Percentiles rank a stretch among this genome's conserved stretches.
Conservation (phyloP, 2,888 invertebrate species). For the Dynastes hyllus region DNA sequence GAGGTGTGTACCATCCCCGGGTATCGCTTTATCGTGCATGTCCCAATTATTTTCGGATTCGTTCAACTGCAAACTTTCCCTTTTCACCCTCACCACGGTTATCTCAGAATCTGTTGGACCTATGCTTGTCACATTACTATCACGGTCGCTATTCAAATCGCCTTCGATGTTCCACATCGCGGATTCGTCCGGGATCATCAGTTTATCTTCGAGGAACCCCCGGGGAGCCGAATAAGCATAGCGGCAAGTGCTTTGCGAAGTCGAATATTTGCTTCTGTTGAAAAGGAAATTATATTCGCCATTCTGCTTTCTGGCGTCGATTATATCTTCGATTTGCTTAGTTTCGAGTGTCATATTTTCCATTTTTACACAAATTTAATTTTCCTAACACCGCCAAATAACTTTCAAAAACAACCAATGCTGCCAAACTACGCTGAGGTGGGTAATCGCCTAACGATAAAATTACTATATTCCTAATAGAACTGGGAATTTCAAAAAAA, state of each 20-base stretch:
- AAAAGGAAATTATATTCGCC: constrained; percentile 67
- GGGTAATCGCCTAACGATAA: not conserved
- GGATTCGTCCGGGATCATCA: constrained; percentile 58
- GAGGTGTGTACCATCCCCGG: constrained; percentile 75
- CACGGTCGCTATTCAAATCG: constrained; percentile 55
- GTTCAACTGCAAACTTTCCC: constrained; percentile 64
- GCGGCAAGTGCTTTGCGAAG: constrained; percentile 57
- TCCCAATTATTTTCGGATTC: constrained; percentile 70
- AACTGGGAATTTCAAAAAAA: too few species aligned
- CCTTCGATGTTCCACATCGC: constrained; percentile 61
- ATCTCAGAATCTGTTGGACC: constrained; percentile 78
- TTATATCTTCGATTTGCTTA: constrained; percentile 67
- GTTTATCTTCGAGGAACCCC: constrained; percentile 49
- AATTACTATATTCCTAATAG: too few species aligned
- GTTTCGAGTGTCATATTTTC: constrained; percentile 44
- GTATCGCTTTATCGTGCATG: constrained; percentile 71
- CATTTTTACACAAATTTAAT: constrained; percentile 43
- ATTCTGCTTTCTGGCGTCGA: constrained; percentile 66
- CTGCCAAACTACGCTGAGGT: not conserved
- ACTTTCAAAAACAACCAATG: constrained; percentile 31
- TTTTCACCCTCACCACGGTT: constrained; percentile 74
- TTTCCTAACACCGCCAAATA: constrained; percentile 12
- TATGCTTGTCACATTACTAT: constrained; percentile 61
- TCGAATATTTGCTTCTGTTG: constrained; percentile 56
- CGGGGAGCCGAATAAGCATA: constrained; percentile 62